phyloP scores from a whole-genome alignment of 1,140 invertebrate species.

The Apis cerana region DNA sequence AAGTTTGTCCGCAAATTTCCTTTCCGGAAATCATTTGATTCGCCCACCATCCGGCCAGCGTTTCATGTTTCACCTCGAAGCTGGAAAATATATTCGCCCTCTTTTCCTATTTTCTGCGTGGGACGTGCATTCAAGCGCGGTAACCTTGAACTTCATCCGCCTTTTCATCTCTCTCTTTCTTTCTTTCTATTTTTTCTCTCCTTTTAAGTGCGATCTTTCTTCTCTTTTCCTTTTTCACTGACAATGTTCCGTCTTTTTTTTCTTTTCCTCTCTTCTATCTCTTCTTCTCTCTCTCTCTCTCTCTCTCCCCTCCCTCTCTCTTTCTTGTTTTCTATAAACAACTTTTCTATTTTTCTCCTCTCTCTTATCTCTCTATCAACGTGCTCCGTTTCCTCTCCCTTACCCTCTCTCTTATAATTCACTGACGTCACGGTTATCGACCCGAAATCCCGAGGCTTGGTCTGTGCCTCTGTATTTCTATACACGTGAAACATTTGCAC shows the following conservation, averaged over 20 bases:
- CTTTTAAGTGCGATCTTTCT: conserved; percentile 48
- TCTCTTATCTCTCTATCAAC: conserved; percentile 34
- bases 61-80: conserved; percentile 52
- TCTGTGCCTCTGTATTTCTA: conserved; percentile 11
- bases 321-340: conserved; percentile 23
- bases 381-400: not conserved
- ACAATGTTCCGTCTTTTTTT: not conserved
- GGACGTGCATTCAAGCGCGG: conserved; percentile 71
- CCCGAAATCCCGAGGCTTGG: conserved; percentile 67
- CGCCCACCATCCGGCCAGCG: conserved; percentile 16
- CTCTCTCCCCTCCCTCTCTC: not conserved
- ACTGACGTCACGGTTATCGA: conserved; percentile 79
- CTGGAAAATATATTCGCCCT: conserved; percentile 70
- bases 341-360: conserved; percentile 12
- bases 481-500: conserved; percentile 41
- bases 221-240: not conserved
- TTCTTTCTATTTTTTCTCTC: not conserved
- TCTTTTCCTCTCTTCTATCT: conserved; percentile 16
- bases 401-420: conserved; percentile 50
- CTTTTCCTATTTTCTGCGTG: conserved; percentile 76
- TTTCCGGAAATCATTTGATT: conserved; percentile 29
- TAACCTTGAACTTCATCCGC: conserved; percentile 80
- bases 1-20: not conserved
- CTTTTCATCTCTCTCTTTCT: conserved; percentile 12
- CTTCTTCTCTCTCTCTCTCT: conserved; percentile 16